Evolutionary conservation across 2,113 vertebrate species (phyloP).

Genomic region (Eleginops maclovinus): DNA sequence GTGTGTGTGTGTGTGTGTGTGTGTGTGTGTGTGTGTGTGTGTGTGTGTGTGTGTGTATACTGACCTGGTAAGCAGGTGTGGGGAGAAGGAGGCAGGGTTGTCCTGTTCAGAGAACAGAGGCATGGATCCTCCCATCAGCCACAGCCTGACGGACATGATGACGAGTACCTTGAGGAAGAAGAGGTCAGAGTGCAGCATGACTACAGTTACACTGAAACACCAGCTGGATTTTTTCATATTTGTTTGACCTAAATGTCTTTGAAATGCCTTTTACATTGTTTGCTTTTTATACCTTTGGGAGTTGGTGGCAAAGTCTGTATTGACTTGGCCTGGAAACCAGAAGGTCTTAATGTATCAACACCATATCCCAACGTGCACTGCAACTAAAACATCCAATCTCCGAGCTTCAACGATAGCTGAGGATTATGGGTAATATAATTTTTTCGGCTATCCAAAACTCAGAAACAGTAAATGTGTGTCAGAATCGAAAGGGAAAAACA

Average conservation of each 20-base stretch:
- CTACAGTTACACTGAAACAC: background rate
- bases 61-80: slow-evolving; percentile 93
- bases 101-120: slow-evolving; percentile 98
- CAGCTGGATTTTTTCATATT: background rate
- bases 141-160: slow-evolving; percentile 90
- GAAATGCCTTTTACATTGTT: background rate
- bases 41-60: background rate
- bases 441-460: too few species aligned
- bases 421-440: too few species aligned
- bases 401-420: too few species aligned
- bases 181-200: background rate
- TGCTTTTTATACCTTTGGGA: too few species aligned
- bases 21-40: background rate
- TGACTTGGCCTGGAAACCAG: too few species aligned
- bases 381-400: too few species aligned
- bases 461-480: too few species aligned
- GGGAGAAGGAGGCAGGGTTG: slow-evolving; percentile 97
- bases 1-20: background rate
- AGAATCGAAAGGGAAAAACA: too few species aligned
- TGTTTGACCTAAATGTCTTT: background rate
- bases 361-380: too few species aligned
- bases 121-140: slow-evolving; percentile 99
- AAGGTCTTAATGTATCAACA: too few species aligned
- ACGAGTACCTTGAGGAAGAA: slow-evolving; percentile 85
- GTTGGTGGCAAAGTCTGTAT: too few species aligned